Base-by-base conservation (phyloP, 2,797 vertebrate genomes). In the Cercopithecus neglectus region DNA sequence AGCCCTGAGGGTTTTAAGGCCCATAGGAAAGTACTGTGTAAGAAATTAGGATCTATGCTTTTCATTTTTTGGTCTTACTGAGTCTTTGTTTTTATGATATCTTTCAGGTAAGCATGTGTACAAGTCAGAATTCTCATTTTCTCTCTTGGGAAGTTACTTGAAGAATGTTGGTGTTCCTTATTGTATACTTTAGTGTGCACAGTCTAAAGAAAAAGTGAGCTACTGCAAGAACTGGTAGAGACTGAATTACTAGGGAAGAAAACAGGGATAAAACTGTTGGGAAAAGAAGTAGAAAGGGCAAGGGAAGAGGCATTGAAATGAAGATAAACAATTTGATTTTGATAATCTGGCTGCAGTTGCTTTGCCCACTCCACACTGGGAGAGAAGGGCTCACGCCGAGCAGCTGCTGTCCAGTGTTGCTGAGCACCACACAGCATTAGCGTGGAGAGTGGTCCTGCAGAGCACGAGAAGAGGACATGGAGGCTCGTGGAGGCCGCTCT, bases 401-500 rank as follows among this genome's bases (percentile, higher is more conserved):
- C 17, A n/a, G 17, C 19, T 7, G n/a, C 57, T 26, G 50, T 46
- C 57, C 21, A 19, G 4, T 86, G 7, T 93, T 50, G 5, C 64
- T 0, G 21, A 93, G 81, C 8, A 19, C 36, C 22, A 67, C 55
- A 7, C 2, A 12, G 30, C 33, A 5, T 10, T 24, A 1, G 64
- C 0, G 5, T 36, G 24, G 22, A 46, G 33, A 53, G 57, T 57
- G 2, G 6, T 67, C 30, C 24, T 55, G 4, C 14, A 28, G 46
- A 41, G 4, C 4, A 2, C 28, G 7, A 17, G 33, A n/a, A 33
- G 33, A 67, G 61, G 61, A 7, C 6, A 0, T 3, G 13, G 57
- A 30, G 57, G 24, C 26, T 28, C 26, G 26, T 30, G 57, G 59
- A 64, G 61, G 50, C 48, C 2, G 11, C 16, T 5, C n/a, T 33